phyloP scores from a whole-genome alignment of 2,113 vertebrate species.

The Megatriorchis doriae region DNA sequence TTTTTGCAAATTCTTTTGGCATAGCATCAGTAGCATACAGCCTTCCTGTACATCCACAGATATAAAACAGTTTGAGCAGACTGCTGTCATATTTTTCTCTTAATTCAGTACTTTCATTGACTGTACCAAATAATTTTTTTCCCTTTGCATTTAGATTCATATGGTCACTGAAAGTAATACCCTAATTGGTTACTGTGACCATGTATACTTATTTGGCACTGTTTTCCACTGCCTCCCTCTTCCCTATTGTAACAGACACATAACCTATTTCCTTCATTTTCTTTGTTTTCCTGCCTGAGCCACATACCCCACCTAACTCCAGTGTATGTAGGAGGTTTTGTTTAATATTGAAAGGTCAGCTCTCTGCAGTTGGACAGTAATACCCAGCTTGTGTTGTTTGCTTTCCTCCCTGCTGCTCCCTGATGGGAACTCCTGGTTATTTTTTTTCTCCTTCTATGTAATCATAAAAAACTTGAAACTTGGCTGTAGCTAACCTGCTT shows the following conservation, averaged over 20 bases:
- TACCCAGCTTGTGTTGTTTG: not conserved
- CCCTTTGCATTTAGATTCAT: not conserved
- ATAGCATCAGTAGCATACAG: not conserved
- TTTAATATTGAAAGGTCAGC: constrained; percentile 19
- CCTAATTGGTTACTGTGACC: not conserved
- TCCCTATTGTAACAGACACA: not conserved
- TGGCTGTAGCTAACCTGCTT: not conserved
- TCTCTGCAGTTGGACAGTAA: not conserved
- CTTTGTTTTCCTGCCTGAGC: not conserved
- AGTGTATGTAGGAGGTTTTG: not conserved
- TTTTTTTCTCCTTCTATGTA: not conserved
- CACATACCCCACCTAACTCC: not conserved
- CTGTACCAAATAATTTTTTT: not conserved
- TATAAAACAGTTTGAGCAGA: not conserved
- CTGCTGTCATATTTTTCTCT: not conserved
- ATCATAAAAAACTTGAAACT: not conserved
- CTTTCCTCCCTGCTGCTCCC: not conserved
- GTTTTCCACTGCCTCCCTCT: not conserved
- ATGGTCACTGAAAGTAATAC: not conserved
- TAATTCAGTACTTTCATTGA: not conserved
- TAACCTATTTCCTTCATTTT: not conserved
- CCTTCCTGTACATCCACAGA: not conserved
- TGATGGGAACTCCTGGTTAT: not conserved
- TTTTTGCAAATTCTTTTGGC: not conserved
- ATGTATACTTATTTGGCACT: not conserved